Evolutionary conservation across 2,888 invertebrate genomes (phyloP), one percentile per base, ranked within the genome.

Genomic region (Orthonevra nobilis): DNA sequence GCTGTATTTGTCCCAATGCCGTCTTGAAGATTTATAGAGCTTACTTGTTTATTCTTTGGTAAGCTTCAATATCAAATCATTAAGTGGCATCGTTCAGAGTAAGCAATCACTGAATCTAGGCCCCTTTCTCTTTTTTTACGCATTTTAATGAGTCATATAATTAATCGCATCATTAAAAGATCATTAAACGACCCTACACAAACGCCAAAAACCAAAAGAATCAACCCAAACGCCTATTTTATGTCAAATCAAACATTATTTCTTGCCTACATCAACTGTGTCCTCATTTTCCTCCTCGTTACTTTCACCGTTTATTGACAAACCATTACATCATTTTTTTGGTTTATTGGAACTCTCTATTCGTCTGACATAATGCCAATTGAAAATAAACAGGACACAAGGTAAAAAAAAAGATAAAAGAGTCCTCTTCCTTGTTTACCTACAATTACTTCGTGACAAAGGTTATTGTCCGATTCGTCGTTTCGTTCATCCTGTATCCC

Each of bases 261-360:
- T 30, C 34, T 12, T 7, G 20, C 26, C 63, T 38, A 42, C 32
- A 40, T 34, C 63, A 77, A 66, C 38, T 12, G 3, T 34, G 58
- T 34, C 58, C 32, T 70, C 64, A 56, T 64, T 77, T 36, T 15
- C 26, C 3, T 10, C 17, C 6, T 2, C 6, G 3, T 9, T 19
- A n/a, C 34, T 2, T 32, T 32, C 12, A 10, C 28, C 3, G 14
- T 7, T 6, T 77, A 52, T 77, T 70, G 63, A 77, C 63, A 77
- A 58, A 70, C 56, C 70, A 77, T 77, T 77, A 77, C 60, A 64
- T 64, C 44, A 38, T 46, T 56, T 40, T n/a, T 77, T 26, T 28
- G 77, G 72, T 72, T 77, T 77, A 70, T 77, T 77, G 60, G 46
- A 66, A 60, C 64, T n/a, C 66, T 52, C 64, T 66, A 66, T 77